Base-by-base conservation (phyloP, 1,140 invertebrate genomes). In the Ceratoteleas bidentatus region DNA sequence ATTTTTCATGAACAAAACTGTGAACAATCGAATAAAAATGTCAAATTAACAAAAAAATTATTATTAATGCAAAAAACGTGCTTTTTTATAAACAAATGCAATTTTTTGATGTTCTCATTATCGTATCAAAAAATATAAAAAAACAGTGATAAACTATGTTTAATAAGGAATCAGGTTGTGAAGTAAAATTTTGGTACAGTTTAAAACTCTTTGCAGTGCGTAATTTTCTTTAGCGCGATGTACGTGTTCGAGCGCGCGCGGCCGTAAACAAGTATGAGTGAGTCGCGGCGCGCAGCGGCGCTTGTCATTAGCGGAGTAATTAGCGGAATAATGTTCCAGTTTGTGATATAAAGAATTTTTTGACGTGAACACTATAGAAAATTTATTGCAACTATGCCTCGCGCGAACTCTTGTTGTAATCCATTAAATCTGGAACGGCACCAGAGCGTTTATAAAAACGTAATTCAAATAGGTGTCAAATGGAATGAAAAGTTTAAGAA, bases 1-100 rank as follows among this genome's bases (percentile, higher is more conserved):
- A 45, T 56, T 54, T 66, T 15, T 56, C 11, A 66, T 54, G 38
- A 45, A 56, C 54, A 56, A 66, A 54, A 66, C 14, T 66, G 33
- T 65, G 14, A 65, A 40, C 7, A 65, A 65, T 65, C 49, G 47
- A 65, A 36, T 65, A 32, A 65, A 53, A 53, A 53, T 65, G 33
- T 65, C 16, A 38, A 65, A 40, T 53, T 11, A 24, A 53, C 32
- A 11, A 65, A 53, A 40, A 40, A 40, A 10, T 40, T 40, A 40
- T 40, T 40, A 10, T 40, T 40, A 40, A 40, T 65, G 61, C 61
- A 62, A 65, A 65, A 54, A 54, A 66, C 43, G 8, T 8, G 9
- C 11, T 54, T 66, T 65, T 54, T 66, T 66, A 60, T 66, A 66
- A 66, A 66, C 62, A 66, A 66, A 65, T 65, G 49, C 34, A 65